Base-by-base conservation (phyloP, 2,888 invertebrate genomes). In the Aquatica leii region DNA sequence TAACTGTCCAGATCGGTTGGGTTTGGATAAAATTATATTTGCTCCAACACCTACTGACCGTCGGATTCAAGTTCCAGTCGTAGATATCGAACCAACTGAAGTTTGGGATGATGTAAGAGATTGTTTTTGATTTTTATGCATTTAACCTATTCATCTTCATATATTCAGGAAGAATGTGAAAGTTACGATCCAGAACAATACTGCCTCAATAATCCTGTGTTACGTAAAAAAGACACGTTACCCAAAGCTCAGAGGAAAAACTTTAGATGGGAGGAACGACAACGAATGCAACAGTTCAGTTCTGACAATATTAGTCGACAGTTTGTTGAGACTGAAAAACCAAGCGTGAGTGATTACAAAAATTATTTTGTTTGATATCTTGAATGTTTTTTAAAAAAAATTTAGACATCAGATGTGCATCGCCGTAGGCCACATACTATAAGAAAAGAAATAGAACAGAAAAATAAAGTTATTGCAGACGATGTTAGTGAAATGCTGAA, bases 71-170 rank as follows among this genome's bases (percentile, higher is more conserved):
- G 40, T 71, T 4, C 31, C 62, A 1, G 70, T 67, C n/a, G 5
- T 60, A 1, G 49, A 67, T 12, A 64, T 72, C 6, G 31, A 62
- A 1, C 31, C 65, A 3, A 76, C 74, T 12, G 74, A 76, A 20
- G 66, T 60, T 56, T 79, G 79, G 79, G 77, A 78, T 57, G 67
- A 73, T 66, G 78, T 77, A 72, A 71, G 43, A n/a, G n/a, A n/a
- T n/a, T n/a, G n/a, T n/a, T n/a, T n/a, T n/a, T n/a, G n/a, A n/a
- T n/a, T n/a, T n/a, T 73, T 70, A 41, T 15, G 31, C 8, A 1
- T 21, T 20, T 34, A 48, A 12, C 51, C 31, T 53, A 24, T 20
- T 18, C n/a, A n/a, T n/a, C n/a, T n/a, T n/a, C n/a, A 37, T 20
- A 31, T n/a, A n/a, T 64, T 9, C 40, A 71, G 71, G 55, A 40